A percentile compares a stretch with the other conserved stretches of the same genome.
phyloP scores from a whole-genome alignment of 2,113 vertebrate genomes.

The Sylvilagus bachmani region DNA sequence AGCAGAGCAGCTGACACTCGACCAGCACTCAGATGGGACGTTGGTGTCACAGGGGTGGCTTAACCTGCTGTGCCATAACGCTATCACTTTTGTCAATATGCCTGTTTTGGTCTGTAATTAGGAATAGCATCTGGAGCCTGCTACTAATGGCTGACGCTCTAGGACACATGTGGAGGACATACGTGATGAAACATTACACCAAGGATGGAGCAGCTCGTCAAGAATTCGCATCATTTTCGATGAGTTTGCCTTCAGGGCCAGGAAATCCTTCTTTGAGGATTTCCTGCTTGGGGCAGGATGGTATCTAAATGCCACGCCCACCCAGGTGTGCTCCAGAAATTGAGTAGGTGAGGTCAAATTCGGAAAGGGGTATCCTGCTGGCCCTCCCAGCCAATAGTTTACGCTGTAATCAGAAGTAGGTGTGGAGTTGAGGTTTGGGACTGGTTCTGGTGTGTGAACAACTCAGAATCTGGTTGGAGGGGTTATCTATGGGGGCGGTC shows the following conservation, averaged over 20 bases:
- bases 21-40: too few relatives aligned
- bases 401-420: background rate
- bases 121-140: background rate
- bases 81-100: slow-evolving; percentile 45
- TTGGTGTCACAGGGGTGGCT: too few relatives aligned
- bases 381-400: background rate
- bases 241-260: slow-evolving; percentile 12
- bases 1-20: too few relatives aligned
- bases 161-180: background rate
- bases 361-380: background rate
- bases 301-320: background rate
- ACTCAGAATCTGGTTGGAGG: background rate
- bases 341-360: accelerated
- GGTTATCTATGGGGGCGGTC: background rate
- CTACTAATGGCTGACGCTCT: background rate
- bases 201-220: background rate
- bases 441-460: background rate
- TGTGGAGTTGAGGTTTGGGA: background rate
- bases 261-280: background rate
- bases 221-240: background rate
- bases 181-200: background rate
- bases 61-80: too few relatives aligned
- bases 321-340: background rate
- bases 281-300: background rate
- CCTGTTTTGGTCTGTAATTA: background rate